Conservation (phyloP, 2,888 invertebrate species). For the Phengaris arion region DNA sequence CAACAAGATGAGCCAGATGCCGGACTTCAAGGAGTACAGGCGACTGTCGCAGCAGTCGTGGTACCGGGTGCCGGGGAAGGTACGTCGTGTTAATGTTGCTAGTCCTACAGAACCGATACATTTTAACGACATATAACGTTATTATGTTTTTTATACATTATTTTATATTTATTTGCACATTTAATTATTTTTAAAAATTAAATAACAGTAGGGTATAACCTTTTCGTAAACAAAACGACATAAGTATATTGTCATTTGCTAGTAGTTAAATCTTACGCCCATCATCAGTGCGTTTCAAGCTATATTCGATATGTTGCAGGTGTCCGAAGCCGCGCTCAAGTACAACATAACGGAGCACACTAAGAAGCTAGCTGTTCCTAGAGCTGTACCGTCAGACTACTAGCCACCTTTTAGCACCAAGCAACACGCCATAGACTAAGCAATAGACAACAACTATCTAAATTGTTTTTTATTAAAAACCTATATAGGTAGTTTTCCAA, state of each 20-base stretch:
- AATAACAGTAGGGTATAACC: too few relatives aligned
- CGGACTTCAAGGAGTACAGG: constrained; percentile 59
- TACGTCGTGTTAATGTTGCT: constrained; percentile 12
- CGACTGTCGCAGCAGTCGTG: constrained; percentile 60
- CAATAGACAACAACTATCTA: neutral
- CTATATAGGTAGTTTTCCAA: too few relatives aligned
- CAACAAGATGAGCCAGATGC: constrained; percentile 48
- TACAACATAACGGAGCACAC: constrained; percentile 64
- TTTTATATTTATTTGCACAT: too few relatives aligned
- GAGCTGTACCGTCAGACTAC: constrained; percentile 45
- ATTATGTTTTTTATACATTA: too few relatives aligned
- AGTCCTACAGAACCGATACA: too few relatives aligned
- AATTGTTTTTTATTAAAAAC: too few relatives aligned
- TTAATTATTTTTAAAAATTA: too few relatives aligned
- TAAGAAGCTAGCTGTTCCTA: constrained; percentile 62
- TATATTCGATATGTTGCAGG: constrained; percentile 47
- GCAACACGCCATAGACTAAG: neutral
- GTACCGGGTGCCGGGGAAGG: constrained; percentile 64
- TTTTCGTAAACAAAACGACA: too few relatives aligned
- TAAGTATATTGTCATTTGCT: too few relatives aligned
- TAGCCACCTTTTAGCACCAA: neutral
- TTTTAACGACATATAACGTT: too few relatives aligned
- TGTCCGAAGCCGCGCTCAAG: constrained; percentile 58
- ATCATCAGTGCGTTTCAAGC: neutral
- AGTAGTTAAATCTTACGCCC: too few relatives aligned